Evolutionary conservation across 2,797 vertebrate genomes (phyloP).

Genomic region (Urosaurus nigricauda): DNA sequence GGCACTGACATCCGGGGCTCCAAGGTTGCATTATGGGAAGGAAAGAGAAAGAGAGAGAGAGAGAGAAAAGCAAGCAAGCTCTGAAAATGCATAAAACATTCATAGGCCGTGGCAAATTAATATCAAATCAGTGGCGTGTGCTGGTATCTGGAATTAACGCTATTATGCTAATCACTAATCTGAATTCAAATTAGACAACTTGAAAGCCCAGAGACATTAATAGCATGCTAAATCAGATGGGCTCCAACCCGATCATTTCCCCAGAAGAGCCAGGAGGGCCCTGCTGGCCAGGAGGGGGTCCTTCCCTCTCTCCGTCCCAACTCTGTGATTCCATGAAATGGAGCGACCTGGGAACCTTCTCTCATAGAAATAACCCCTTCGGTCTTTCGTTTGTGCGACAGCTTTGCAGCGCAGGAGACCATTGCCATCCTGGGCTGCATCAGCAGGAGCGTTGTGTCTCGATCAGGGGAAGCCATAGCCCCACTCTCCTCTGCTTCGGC

Average conservation of each 20-base stretch:
- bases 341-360: not conserved
- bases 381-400: no score
- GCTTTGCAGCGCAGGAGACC: no score
- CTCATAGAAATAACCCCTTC: no score
- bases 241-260: not conserved
- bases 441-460: no score
- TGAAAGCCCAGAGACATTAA: not conserved
- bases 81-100: constrained; percentile 4
- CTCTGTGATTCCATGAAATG: no score
- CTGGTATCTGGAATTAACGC: constrained; percentile 24
- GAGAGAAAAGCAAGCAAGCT: not conserved
- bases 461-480: no score
- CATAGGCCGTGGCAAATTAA: constrained; percentile 1
- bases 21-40: not conserved
- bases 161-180: constrained; percentile 29
- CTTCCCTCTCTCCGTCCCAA: not conserved
- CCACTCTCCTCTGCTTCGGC: no score
- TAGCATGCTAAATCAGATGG: not conserved
- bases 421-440: no score
- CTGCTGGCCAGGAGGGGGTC: not conserved
- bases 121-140: not conserved
- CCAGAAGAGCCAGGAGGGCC: not conserved
- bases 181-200: constrained; percentile 15
- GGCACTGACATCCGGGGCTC: not conserved
- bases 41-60: not conserved